A percentile compares a stretch with the other conserved stretches of the same genome.
Evolutionary conservation across 2,113 vertebrate species (phyloP).

Genomic region (Macaca nemestrina): DNA sequence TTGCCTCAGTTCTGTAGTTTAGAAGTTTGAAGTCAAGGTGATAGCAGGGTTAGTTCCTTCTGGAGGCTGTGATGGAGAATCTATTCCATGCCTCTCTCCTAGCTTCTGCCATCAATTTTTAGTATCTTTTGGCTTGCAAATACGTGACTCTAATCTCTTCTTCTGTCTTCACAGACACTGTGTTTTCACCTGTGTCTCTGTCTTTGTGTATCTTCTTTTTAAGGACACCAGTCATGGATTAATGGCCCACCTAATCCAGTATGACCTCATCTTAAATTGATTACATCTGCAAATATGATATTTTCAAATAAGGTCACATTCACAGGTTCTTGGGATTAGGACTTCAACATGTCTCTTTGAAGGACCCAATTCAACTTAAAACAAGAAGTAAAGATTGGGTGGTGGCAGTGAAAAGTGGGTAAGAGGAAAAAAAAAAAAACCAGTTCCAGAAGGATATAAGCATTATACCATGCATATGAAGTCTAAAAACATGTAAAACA

Average conservation of each 20-base stretch:
- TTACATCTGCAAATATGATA: not conserved
- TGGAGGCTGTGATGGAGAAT: not conserved
- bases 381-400: not conserved
- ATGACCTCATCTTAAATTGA: not conserved
- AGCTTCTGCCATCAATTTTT: not conserved
- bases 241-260: not conserved
- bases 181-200: not conserved
- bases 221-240: not conserved
- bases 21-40: not conserved
- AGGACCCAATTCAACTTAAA: not conserved
- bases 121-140: not conserved
- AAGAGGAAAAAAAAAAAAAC: not conserved
- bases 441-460: not conserved
- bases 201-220: not conserved
- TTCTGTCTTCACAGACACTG: not conserved
- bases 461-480: not conserved
- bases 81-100: not conserved
- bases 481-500: not conserved
- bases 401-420: not conserved
- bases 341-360: not conserved
- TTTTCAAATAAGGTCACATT: not conserved
- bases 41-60: not conserved
- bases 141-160: not conserved
- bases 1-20: not conserved
- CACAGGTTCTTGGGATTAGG: not conserved